Base-by-base conservation (phyloP, 2,113 vertebrate species). In the Paramormyrops kingsleyae region DNA sequence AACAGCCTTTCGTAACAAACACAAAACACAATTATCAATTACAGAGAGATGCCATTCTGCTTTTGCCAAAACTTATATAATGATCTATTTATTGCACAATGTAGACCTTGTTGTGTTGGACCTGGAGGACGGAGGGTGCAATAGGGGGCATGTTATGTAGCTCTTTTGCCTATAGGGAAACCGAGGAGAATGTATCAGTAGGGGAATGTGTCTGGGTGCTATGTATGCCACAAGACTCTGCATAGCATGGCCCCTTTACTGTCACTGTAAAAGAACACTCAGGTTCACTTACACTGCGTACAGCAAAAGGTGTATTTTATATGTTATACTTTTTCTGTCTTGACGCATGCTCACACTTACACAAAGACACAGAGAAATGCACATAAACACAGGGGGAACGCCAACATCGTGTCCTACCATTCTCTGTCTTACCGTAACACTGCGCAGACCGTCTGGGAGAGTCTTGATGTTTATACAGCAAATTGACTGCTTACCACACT, bases 81-180 rank as follows among this genome's bases (percentile, higher is more conserved):
- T 62, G 53, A 53, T 87, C 89, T 92, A 89, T 91, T 91, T 91
- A 88, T 89, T 87, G 89, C 89, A 91, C 89, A 92, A 90, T 91
- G 66, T 85, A 66, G 74, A n/a, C 70, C 53, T 74, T 91, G 91
- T 92, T 92, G 42, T 85, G 27, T 66, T 87, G 84, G 89, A 39
- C 74, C 53, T n/a, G 88, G 80, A 83, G 53, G 90, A 89, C 4
- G 21, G 49, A 49, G 17, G n/a, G 74, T 66, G 80, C 85, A 66
- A 49, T 50, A 49, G 39, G 47, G 83, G 35, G 80, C 39, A 90
- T 52, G 87, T 50, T 44, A 62, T 5, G 90, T 89, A 83, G 87
- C 83, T 62, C 15, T 83, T 13, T 31, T 87, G 84, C 88, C 62
- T 74, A 80, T 31, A 3, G 90, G 85, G 70, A 31, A 39, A 17